These are phyloP conservation scores for Tragelaphus imberbis DNA, from an alignment of 2,113 vertebrate species.

Conservation along the genomic window DNA sequence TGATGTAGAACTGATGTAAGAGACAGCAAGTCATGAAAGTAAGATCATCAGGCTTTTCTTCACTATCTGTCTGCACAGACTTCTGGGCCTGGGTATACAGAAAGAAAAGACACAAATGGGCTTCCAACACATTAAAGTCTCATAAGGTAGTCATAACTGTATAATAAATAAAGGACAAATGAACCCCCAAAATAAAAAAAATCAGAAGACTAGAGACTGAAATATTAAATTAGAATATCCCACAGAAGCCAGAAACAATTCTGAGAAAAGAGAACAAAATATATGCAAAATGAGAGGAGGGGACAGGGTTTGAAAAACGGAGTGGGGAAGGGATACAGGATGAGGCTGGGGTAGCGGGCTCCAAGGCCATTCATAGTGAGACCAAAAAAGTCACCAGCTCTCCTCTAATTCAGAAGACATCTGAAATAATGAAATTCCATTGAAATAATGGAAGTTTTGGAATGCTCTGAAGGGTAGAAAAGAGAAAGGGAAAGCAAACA, in stretches of 20 bases:
- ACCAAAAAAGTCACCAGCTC: neutral
- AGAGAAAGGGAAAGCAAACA: neutral
- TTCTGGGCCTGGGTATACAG: neutral
- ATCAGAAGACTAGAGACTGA: neutral
- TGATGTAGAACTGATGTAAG: neutral
- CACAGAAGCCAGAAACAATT: neutral
- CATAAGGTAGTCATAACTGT: neutral
- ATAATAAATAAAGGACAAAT: conserved; percentile 30
- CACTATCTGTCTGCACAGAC: neutral
- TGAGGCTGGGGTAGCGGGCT: neutral
- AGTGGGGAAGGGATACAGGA: neutral
- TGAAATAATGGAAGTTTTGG: neutral
- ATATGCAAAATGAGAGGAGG: neutral
- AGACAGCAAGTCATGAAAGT: neutral
- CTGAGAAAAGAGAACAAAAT: neutral
- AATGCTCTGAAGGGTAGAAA: neutral
- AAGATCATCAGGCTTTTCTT: neutral
- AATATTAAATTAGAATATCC: neutral
- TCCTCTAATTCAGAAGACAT: neutral
- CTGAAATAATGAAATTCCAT: neutral
- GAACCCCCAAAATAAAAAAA: neutral
- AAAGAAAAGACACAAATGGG: neutral
- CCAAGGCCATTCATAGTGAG: neutral
- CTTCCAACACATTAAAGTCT: neutral
- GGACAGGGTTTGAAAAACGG: neutral